A percentile compares a stretch with the other conserved stretches of the same genome.
Conservation (phyloP, 2,888 invertebrate species). For the Lepidochrysops patricia region DNA sequence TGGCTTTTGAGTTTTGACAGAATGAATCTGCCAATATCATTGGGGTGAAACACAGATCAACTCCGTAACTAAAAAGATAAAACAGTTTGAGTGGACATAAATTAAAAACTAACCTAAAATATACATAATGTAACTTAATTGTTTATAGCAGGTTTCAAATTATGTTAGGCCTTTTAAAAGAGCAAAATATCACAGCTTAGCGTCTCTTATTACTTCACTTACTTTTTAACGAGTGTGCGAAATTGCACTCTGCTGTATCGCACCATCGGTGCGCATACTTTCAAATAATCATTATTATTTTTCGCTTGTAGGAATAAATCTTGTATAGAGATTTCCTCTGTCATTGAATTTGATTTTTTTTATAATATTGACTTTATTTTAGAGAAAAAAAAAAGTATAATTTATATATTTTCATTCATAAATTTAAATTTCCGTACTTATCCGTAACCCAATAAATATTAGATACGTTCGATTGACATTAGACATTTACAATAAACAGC, state of each 20-base stretch:
- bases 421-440: no score
- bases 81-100: neutral
- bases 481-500: no score
- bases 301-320: slow-evolving; percentile 78
- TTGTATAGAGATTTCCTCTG: slow-evolving; percentile 64
- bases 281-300: slow-evolving; percentile 73
- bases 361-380: no score
- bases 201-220: slow-evolving; percentile 28
- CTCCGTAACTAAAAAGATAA: slow-evolving; percentile 78
- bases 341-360: slow-evolving; percentile 16
- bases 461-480: no score
- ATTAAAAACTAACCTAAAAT: neutral
- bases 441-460: no score
- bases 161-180: no score
- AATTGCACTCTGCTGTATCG: slow-evolving; percentile 83
- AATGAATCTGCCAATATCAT: slow-evolving; percentile 98
- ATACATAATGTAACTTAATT: neutral
- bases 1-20: slow-evolving; percentile 89
- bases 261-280: slow-evolving; percentile 96
- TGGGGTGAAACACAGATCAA: slow-evolving; percentile 94
- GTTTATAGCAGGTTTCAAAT: no score
- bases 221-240: slow-evolving; percentile 62
- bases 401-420: no score
- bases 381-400: no score
- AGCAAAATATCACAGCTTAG: neutral